Evolutionary conservation across 92 coral and sea anemone genomes (phyloP).

Genomic region (Muricea muricata): DNA sequence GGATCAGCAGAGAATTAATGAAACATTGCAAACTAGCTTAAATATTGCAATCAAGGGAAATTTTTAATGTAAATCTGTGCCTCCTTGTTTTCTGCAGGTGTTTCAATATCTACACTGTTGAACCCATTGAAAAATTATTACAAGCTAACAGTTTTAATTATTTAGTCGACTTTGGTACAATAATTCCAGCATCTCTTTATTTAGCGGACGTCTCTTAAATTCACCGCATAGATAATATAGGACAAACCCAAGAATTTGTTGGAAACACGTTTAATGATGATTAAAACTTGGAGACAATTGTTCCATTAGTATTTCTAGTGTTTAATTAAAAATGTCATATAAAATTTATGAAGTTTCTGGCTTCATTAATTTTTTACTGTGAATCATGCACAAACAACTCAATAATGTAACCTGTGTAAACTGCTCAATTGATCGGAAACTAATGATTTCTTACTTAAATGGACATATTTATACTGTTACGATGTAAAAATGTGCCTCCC

Average conservation of each 20-base stretch:
- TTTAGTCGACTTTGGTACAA: background rate
- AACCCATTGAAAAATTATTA: background rate
- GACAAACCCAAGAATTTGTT: background rate
- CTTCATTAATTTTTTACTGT: background rate
- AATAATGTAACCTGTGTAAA: background rate
- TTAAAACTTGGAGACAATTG: no score
- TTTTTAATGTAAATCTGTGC: no score
- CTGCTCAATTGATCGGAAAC: no score
- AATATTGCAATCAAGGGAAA: background rate
- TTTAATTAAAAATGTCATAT: background rate
- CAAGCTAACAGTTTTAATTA: background rate
- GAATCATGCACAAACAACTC: background rate
- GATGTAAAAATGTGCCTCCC: background rate
- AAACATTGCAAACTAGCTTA: background rate
- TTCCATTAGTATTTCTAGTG: no score
- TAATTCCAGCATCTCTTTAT: background rate
- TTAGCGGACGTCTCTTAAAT: background rate
- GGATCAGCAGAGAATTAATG: background rate
- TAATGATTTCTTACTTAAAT: no score
- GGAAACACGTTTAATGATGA: background rate
- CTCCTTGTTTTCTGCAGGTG: background rate
- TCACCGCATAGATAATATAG: no score
- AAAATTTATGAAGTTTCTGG: background rate
- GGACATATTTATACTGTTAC: background rate
- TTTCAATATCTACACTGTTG: background rate